Percentiles rank a stretch among this genome's conserved stretches.
Evolutionary conservation across 2,888 invertebrate species (phyloP).

Genomic region (Smittia sp.): DNA sequence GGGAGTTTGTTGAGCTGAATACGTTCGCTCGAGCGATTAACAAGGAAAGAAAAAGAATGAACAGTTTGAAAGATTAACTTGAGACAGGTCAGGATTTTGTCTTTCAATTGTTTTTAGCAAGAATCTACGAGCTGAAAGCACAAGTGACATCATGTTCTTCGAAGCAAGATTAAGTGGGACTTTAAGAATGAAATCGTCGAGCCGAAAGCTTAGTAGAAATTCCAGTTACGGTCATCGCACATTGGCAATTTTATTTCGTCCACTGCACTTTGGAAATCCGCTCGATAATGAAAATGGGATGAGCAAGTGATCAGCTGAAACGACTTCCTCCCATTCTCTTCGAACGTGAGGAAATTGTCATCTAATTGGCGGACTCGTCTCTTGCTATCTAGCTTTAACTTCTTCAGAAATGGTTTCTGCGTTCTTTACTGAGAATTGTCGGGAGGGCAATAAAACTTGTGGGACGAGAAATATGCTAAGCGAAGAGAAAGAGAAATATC

Average conservation of each 20-base stretch:
- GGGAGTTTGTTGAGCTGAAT: not conserved
- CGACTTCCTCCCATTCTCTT: too few species aligned
- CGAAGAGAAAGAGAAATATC: too few species aligned
- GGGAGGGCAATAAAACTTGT: too few species aligned
- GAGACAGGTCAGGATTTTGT: slow-evolving; percentile 2
- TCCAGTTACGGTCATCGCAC: not conserved
- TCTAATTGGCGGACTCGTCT: not conserved
- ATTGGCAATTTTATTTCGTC: not conserved
- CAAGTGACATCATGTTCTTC: too few species aligned
- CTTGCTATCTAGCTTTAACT: not conserved
- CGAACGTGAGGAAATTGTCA: too few species aligned
- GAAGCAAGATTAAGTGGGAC: too few species aligned
- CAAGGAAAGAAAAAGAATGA: not conserved
- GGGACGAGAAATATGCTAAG: too few species aligned
- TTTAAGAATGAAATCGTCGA: too few species aligned
- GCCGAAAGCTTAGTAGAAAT: too few species aligned
- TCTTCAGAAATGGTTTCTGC: not conserved
- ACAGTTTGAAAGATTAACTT: slow-evolving; percentile 12
- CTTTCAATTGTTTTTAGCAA: not conserved
- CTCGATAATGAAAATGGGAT: not conserved
- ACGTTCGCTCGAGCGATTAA: not conserved
- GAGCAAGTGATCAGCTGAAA: too few species aligned
- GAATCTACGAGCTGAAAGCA: too few species aligned
- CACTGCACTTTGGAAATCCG: not conserved
- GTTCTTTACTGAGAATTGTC: too few species aligned